Evolutionary conservation across 2,113 vertebrate species (phyloP).

Genomic region (Noctilio leporinus): DNA sequence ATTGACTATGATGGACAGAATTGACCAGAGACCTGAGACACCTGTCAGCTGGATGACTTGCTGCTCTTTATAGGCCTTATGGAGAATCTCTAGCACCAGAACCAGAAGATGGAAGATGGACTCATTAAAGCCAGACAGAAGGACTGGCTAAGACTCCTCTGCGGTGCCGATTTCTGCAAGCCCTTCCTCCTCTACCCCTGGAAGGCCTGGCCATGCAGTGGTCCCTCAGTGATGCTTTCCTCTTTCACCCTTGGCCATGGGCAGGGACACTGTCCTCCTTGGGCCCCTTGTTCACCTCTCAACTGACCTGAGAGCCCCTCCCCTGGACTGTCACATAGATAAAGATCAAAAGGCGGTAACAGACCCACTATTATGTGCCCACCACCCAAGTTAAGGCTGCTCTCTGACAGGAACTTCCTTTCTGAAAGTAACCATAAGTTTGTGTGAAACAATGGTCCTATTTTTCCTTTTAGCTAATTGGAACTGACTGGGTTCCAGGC

Average conservation of each 20-base stretch:
- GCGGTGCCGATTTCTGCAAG: not conserved
- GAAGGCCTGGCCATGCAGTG: not conserved
- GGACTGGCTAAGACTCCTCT: not conserved
- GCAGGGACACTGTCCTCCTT: not conserved
- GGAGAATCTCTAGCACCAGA: not conserved
- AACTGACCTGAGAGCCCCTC: not conserved
- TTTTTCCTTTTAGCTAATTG: slow-evolving; percentile 69
- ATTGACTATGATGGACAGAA: not conserved
- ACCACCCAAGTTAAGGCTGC: not conserved
- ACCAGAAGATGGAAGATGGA: not conserved
- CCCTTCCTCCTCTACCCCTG: not conserved
- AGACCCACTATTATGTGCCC: not conserved
- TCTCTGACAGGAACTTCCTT: not conserved
- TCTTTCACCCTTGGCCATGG: not conserved
- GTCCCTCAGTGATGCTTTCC: not conserved
- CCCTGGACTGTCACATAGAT: not conserved
- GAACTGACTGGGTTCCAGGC: slow-evolving; percentile 73
- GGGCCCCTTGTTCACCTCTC: not conserved
- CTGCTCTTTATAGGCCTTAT: not conserved
- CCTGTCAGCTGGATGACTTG: not conserved
- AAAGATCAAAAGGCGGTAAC: not conserved
- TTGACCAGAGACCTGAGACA: not conserved
- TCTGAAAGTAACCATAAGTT: not conserved
- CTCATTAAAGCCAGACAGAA: not conserved
- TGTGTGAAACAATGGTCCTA: not conserved